Conservation (phyloP, 2,113 vertebrate genomes). For the Hystrix brachyura region DNA sequence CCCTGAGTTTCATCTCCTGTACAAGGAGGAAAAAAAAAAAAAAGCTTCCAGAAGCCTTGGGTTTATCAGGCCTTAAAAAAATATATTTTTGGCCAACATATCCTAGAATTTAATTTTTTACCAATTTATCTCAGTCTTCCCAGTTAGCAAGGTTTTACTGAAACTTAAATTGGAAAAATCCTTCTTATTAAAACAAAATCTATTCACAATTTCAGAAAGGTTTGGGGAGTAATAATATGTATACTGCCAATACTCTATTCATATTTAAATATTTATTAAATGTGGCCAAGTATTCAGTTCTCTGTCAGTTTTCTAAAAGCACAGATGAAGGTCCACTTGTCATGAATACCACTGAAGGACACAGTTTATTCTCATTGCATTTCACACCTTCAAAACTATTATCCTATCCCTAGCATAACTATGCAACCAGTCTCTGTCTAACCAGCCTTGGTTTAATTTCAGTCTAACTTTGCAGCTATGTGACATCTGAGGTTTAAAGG, state of each 20-base stretch:
- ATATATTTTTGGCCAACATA: conserved; percentile 1
- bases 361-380: not conserved
- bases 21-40: not conserved
- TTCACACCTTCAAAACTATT: conserved; percentile 49
- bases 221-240: not conserved
- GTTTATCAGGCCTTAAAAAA: not conserved
- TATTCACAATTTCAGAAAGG: conserved; percentile 48
- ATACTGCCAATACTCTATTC: conserved; percentile 13
- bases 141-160: conserved; percentile 43
- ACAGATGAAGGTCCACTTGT: not conserved
- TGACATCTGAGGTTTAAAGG: not conserved
- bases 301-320: not conserved
- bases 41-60: not conserved
- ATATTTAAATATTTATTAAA: conserved; percentile 23
- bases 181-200: conserved; percentile 6
- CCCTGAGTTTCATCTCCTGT: not conserved
- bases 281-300: not conserved
- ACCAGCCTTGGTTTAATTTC: not conserved
- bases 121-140: conserved; percentile 25
- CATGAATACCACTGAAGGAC: not conserved
- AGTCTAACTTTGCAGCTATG: not conserved
- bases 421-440: not conserved
- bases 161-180: conserved; percentile 55
- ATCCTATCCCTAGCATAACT: not conserved
- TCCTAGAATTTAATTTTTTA: conserved; percentile 32